Evolutionary conservation across 2,797 vertebrate genomes (phyloP), one percentile per base, ranked within the genome.

Genomic region (Yasuhikotakia modesta): DNA sequence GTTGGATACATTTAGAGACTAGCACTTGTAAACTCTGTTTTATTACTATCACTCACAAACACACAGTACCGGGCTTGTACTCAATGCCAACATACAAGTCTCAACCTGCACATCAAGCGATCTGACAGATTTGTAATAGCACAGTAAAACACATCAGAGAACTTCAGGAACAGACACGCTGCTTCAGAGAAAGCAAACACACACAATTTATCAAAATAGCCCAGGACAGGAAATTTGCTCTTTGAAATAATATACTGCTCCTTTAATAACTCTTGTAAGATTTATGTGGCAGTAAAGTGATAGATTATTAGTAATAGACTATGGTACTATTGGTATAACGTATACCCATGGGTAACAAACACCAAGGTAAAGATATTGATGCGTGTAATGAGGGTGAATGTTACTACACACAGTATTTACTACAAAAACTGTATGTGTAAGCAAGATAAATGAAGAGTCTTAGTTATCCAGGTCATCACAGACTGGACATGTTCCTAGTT

Each of bases 121-220:
- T 60, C 45, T 52, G 48, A 73, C 32, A 66, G 82, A 65, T 68
- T 43, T 76, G 55, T 27, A 52, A 79, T 77, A 71, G 63, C 58
- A 45, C 64, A 48, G 55, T 22, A 55, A 45, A 19, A 3, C 67
- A 67, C 14, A 43, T 70, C 32, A 72, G 52, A 67, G 22, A 22
- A 43, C 43, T 73, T 73, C 39, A 66, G 35, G 63, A 80, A 71
- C 63, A 79, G 50, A 77, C 75, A 63, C 0, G 27, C 57, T 68
- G 57, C 21, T 39, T 30, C 13, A 17, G 14, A 45, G 6, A 48
- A 43, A 50, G 35, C 35, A 46, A 16, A 39, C 8, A 64, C 17
- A 39, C 6, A 39, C 7, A 39, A 43, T 43, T 43, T 43, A n/a
- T 27, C 27, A 27, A 27, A 27, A 27, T 27, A 4, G 27, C 27